Conservation (phyloP, 2,113 vertebrate genomes). For the Sylvilagus bachmani region DNA sequence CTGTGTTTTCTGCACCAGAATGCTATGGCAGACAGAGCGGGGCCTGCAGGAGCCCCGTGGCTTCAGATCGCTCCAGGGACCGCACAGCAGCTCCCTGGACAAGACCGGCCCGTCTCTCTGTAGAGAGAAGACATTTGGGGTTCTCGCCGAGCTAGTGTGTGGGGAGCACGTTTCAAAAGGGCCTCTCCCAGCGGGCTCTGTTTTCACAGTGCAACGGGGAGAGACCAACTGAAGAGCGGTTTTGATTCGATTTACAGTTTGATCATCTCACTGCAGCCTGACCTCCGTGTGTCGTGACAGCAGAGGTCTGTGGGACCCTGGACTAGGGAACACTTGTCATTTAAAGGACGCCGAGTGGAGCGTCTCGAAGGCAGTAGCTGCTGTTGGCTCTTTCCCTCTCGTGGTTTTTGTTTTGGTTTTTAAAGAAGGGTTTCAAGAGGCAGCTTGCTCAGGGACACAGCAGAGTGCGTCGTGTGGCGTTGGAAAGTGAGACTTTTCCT, state of each 20-base stretch:
- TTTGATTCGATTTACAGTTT: not conserved
- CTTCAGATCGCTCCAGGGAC: not conserved
- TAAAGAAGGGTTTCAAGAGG: constrained; percentile 19
- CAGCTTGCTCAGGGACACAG: not conserved
- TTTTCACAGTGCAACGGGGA: not conserved
- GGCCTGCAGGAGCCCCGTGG: not conserved
- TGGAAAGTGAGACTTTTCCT: not conserved
- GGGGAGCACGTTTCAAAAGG: not conserved
- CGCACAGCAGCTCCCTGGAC: not conserved
- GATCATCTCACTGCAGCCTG: not conserved
- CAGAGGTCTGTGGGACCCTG: not conserved
- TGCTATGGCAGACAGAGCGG: not conserved
- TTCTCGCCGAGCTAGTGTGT: not conserved
- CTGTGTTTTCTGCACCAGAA: constrained; percentile 77
- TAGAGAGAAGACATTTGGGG: not conserved
- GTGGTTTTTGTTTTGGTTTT: not conserved
- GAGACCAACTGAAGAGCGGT: not conserved
- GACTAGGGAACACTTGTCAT: not conserved
- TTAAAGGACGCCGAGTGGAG: not conserved
- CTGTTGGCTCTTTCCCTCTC: not conserved
- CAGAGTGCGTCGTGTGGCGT: not conserved
- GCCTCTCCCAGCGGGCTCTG: not conserved
- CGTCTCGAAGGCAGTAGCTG: constrained; percentile 13
- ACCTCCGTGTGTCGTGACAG: not conserved
- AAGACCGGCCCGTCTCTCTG: not conserved